phyloP scores from a whole-genome alignment of 2,797 vertebrate species.

The Etheostoma perlongum region DNA sequence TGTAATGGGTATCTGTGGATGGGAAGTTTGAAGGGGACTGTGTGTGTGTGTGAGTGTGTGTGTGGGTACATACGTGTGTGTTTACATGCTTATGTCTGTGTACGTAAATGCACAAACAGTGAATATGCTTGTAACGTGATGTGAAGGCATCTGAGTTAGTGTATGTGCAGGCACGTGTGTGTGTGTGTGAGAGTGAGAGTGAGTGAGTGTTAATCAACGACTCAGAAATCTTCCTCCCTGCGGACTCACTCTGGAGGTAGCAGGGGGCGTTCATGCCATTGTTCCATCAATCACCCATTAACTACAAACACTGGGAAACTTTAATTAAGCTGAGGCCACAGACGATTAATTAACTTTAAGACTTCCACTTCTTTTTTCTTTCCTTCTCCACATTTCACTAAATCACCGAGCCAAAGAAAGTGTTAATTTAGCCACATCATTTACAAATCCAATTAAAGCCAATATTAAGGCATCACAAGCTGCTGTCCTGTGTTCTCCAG shows the following conservation, averaged over 20 bases:
- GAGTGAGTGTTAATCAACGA: slow-evolving; percentile 47
- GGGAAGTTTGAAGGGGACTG: slow-evolving; percentile 69
- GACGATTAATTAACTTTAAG: slow-evolving; percentile 82
- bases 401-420: slow-evolving; percentile 66
- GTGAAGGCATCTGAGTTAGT: slow-evolving; percentile 4
- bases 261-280: slow-evolving; percentile 61
- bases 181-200: slow-evolving; percentile 25
- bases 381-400: slow-evolving; percentile 60
- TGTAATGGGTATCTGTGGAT: slow-evolving; percentile 59
- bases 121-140: background rate
- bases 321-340: slow-evolving; percentile 76
- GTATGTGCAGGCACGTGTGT: background rate
- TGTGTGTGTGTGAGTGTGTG: slow-evolving; percentile 15
- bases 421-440: slow-evolving; percentile 73
- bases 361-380: slow-evolving; percentile 66
- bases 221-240: slow-evolving; percentile 53
- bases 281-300: slow-evolving; percentile 76
- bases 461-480: slow-evolving; percentile 76
- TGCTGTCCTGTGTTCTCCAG: slow-evolving; percentile 70
- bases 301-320: slow-evolving; percentile 79
- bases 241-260: slow-evolving; percentile 54
- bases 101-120: background rate
- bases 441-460: slow-evolving; percentile 84
- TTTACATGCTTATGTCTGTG: slow-evolving; percentile 8
- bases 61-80: slow-evolving; percentile 3